Evolutionary conservation across 2,888 invertebrate genomes (phyloP).

Genomic region (Brenthis daphne): DNA sequence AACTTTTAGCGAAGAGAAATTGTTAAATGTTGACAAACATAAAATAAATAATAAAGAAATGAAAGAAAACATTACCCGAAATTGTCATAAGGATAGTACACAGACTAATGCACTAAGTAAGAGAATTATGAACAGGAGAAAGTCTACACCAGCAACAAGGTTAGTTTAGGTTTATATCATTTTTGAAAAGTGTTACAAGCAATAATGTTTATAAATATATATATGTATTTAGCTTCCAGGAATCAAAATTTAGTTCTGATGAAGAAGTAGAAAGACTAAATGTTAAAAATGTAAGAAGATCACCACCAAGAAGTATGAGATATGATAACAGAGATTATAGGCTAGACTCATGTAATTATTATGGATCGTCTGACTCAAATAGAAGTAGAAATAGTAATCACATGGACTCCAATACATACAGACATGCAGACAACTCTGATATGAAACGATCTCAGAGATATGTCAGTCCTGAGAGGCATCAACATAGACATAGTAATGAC

Average conservation of each 20-base stretch:
- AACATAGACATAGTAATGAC: slow-evolving; percentile 24
- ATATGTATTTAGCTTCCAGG: slow-evolving; percentile 12
- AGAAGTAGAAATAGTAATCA: slow-evolving; percentile 44
- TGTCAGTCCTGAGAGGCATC: slow-evolving; percentile 50
- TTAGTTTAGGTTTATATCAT: slow-evolving; percentile 33
- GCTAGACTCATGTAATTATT: slow-evolving; percentile 19
- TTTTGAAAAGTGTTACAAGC: background rate
- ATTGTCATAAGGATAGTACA: slow-evolving; percentile 15
- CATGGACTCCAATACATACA: slow-evolving; percentile 47
- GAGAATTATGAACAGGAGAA: slow-evolving; percentile 55
- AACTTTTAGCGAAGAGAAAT: slow-evolving; percentile 35
- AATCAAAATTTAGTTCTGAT: slow-evolving; percentile 53
- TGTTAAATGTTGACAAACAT: slow-evolving; percentile 40
- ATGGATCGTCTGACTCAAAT: slow-evolving; percentile 30
- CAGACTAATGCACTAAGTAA: slow-evolving; percentile 12
- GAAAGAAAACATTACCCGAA: slow-evolving; percentile 46
- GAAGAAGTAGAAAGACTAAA: slow-evolving; percentile 51
- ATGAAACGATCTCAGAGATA: slow-evolving; percentile 46
- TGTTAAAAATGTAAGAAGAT: slow-evolving; percentile 41
- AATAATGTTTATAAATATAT: background rate
- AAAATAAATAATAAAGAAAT: slow-evolving; percentile 37
- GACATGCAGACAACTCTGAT: slow-evolving; percentile 51
- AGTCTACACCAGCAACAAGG: slow-evolving; percentile 60
- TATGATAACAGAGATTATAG: slow-evolving; percentile 23
- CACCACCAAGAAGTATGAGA: slow-evolving; percentile 18